A percentile compares a stretch with the other conserved stretches of the same genome.
Evolutionary conservation across 2,888 invertebrate species (phyloP).

Genomic region (Pogonocherus hispidulus): DNA sequence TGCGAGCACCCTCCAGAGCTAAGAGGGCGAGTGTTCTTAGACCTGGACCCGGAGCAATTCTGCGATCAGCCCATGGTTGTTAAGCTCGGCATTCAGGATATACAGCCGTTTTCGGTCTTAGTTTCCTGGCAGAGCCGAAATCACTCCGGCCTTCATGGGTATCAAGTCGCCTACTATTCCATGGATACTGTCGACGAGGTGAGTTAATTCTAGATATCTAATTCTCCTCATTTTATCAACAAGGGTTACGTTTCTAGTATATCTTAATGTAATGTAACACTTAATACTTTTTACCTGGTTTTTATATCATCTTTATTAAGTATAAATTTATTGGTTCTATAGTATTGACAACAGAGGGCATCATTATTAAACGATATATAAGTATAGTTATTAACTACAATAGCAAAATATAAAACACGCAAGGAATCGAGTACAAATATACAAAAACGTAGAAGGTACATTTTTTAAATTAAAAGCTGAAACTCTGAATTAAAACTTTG

Average conservation of each 20-base stretch:
- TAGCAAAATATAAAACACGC: too few species aligned
- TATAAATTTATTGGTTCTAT: too few species aligned
- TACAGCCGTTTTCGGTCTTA: conserved; percentile 87
- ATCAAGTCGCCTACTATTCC: conserved; percentile 87
- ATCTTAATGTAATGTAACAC: too few species aligned
- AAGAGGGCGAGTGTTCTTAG: conserved; percentile 81
- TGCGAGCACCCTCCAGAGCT: conserved; percentile 89
- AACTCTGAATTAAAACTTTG: too few species aligned
- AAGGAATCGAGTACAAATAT: too few species aligned
- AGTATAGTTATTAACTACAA: too few species aligned
- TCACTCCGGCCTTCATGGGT: conserved; percentile 87
- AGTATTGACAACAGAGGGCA: too few species aligned
- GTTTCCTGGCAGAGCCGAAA: conserved; percentile 93
- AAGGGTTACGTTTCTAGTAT: not conserved
- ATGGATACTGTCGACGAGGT: conserved; percentile 75
- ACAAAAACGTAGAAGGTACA: too few species aligned
- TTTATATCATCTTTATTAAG: too few species aligned
- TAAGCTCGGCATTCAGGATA: conserved; percentile 88
- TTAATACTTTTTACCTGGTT: too few species aligned
- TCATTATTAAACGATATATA: too few species aligned
- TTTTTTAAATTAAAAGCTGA: too few species aligned
- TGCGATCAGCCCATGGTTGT: conserved; percentile 88
- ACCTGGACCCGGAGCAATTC: conserved; percentile 84
- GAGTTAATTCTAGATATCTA: conserved; percentile 46
- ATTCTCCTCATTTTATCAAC: not conserved